Evolutionary conservation across 2,888 invertebrate genomes (phyloP), one percentile per base, ranked within the genome.

Genomic region (Proisotoma minuta): DNA sequence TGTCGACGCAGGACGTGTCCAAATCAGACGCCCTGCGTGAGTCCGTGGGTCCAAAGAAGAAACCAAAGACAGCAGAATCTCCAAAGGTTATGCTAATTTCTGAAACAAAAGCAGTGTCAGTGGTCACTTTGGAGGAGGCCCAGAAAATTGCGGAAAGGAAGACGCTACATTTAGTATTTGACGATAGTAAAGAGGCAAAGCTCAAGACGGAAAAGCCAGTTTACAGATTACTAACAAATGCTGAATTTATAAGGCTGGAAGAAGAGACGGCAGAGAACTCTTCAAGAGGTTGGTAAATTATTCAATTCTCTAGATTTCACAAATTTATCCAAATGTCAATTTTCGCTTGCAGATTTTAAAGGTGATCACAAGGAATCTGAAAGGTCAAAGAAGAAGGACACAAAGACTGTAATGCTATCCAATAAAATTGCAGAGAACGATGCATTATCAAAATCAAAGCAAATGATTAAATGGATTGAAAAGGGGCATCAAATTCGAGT

Each of bases 121-220:
- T 59, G 4, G 60, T 67, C 4, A 68, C 64, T 1, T 49, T 70
- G 10, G 65, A 65, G 22, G 72, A 72, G 29, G 72, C 72, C 4
- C 60, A 57, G 15, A 68, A 63, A 63, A 52, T 72, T 20, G 70
- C 72, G 2, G 70, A 68, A 47, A 72, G 65, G 48, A 63, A 60
- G 15, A 24, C 48, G 4, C 8, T 70, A 5, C 52, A 63, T 12
- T 39, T 72, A 3, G 47, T 62, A 10, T 62, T 63, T 26, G 57
- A 64, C 3, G 18, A 26, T 20, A 18, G 8, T 24, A 52, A 52
- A 27, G 18, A 4, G 20, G 57, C 49, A 1, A 20, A 15, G 10
- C n/a, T n/a, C n/a, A n/a, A n/a, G n/a, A n/a, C n/a, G n/a, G 63
- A 61, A n/a, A 64, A 64, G 22, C 50, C 58, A 12, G 48, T 69